Evolutionary conservation across 2,888 invertebrate species (phyloP).

Genomic region (Archaeoteleia sp.): DNA sequence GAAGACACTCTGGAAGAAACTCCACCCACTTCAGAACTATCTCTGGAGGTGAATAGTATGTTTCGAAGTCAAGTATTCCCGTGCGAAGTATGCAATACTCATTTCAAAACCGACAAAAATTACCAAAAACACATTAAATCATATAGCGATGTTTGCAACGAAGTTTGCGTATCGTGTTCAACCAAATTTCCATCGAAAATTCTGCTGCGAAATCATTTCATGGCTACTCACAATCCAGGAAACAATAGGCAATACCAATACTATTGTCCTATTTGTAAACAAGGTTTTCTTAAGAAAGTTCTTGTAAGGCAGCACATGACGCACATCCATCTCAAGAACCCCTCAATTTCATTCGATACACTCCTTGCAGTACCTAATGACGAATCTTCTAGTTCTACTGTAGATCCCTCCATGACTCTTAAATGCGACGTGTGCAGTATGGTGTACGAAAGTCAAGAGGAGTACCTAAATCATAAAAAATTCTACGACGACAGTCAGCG

Average conservation of each 20-base stretch:
- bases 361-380: background rate
- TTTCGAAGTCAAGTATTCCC: slow-evolving; percentile 20
- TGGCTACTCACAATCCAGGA: slow-evolving; percentile 16
- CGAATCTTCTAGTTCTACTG: background rate
- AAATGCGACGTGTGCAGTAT: slow-evolving; percentile 34
- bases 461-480: slow-evolving; percentile 18
- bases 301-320: slow-evolving; percentile 24
- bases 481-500: slow-evolving; percentile 20
- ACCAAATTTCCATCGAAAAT: slow-evolving; percentile 20
- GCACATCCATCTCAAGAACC: slow-evolving; percentile 47
- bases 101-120: slow-evolving; percentile 35
- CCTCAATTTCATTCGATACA: background rate
- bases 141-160: slow-evolving; percentile 1
- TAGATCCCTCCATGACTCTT: background rate
- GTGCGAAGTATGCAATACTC: slow-evolving; percentile 29
- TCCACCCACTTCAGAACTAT: no score
- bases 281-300: slow-evolving; percentile 29
- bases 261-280: slow-evolving; percentile 31
- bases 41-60: no score
- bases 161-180: slow-evolving; percentile 15
- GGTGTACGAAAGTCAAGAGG: slow-evolving; percentile 29
- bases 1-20: no score
- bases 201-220: slow-evolving; percentile 15
- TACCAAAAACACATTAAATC: slow-evolving; percentile 28
- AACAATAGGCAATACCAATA: background rate